Base-by-base conservation (phyloP, 2,113 vertebrate species). In the Myotis yumanensis region DNA sequence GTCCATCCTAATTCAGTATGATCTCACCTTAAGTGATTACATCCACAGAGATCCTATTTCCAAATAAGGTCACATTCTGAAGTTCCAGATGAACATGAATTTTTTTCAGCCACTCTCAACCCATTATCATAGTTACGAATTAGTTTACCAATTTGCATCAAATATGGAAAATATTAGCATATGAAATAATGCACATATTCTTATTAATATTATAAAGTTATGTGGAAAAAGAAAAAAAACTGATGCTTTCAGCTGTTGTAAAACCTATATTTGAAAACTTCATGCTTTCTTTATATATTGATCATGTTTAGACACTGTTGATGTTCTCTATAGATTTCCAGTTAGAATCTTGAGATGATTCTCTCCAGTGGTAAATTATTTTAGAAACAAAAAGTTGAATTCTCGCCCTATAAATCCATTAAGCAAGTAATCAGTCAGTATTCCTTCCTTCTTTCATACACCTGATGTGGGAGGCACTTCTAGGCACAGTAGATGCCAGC, bases 151-250 rank as follows among this genome's bases (percentile, higher is more conserved):
- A 89, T 48, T 85, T 69, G 5, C 64, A 25, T 57, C 15, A 75
- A 81, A 82, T 22, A 35, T 48, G 4, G 52, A 59, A 73, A 91
- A 81, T n/a, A 40, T 72, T 66, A 66, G 37, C 15, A 82, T 20
- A 25, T 46, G 40, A 17, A 80, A 73, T 40, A 93, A 89, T 81
- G 73, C 4, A 54, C 6, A 52, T 2, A 25, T 30, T 92, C 54
- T 64, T n/a, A 35, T 73, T 81, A 89, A 68, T 43, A 62, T 51
- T 83, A 90, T 59, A 86, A 80, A 92, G 11, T 57, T 92, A 48
- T 32, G 15, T 89, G 48, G 17, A 51, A 85, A 80, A 77, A 68
- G 23, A 40, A n/a, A 66, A 64, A 66, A 84, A 68, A 72, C 9
- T 14, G 30, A 30, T 66, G 12, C 15, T 95, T 83, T 92, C 17